These are phyloP conservation scores for Potorous gilbertii DNA, from an alignment of 2,797 vertebrate genomes.

Conservation along the genomic window DNA sequence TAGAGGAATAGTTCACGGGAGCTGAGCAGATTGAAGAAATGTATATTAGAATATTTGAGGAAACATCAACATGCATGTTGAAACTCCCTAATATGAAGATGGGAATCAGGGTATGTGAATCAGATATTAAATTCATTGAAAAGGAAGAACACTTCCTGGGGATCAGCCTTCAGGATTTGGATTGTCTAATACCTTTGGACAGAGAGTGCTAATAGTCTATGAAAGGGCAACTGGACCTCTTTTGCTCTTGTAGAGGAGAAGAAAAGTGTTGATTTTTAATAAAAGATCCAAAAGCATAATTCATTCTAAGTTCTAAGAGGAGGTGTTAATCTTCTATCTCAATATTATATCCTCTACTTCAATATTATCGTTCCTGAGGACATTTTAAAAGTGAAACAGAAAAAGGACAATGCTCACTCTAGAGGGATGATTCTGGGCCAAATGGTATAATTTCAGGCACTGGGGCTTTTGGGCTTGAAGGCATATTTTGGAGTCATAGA, in stretches of 20 bases:
- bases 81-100: background rate
- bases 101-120: background rate
- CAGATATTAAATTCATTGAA: background rate
- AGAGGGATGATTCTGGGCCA: background rate
- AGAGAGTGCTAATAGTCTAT: background rate
- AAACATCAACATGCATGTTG: background rate
- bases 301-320: background rate
- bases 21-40: background rate
- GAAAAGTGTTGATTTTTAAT: conserved; percentile 10
- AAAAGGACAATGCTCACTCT: conserved; percentile 12
- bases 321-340: background rate
- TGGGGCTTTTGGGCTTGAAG: background rate
- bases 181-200: background rate
- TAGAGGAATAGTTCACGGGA: background rate
- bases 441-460: background rate
- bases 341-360: background rate
- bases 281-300: background rate
- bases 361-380: background rate
- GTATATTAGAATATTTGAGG: background rate
- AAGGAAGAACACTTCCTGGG: background rate
- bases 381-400: conserved; percentile 6
- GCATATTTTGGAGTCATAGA: background rate
- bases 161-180: background rate
- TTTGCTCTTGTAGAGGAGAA: background rate
- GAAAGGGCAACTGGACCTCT: background rate